Base-by-base conservation (phyloP, 2,113 vertebrate species). In the Thunnus maccoyii region DNA sequence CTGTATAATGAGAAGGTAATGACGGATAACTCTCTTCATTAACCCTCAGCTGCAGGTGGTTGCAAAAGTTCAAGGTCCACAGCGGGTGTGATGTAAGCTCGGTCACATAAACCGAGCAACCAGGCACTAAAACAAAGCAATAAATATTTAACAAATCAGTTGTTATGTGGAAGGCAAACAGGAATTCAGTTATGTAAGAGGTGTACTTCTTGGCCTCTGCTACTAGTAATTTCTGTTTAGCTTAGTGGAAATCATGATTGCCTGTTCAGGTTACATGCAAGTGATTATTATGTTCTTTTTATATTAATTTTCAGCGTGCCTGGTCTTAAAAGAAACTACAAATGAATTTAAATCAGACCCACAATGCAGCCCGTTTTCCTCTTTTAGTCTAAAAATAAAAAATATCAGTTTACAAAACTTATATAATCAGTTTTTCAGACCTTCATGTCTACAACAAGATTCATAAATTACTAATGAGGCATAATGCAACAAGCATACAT, bases 1-100 rank as follows among this genome's bases (percentile, higher is more conserved):
- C 89, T 98, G 41, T 99, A 99, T 87, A 95, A 99, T 0, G 97
- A 99, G 91, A 99, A 97, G 98, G 98, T 99, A 91, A 50, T 71
- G 88, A 89, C 3, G 0, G 62, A 61, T 47, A 0, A 0, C 25
- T 32, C 44, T 48, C 54, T 18, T 74, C 66, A 25, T 18, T 61
- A 14, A 2, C 9, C 5, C 32, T 58, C 58, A 71, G 57, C 79
- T 67, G 55, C 52, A 63, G 8, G 14, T 56, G 55, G 68, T 46
- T 54, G 62, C 52, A n/a, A 52, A 60, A 72, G 88, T 63, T 84
- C 86, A 86, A 86, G 57, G 84, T 89, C 58, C 51, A 22, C 41
- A 3, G 20, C 51, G 68, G 54, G 64, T 25, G 66, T 84, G 57
- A 86, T 72, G 54, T 80, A 47, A 75, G 65, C 27, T 0, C 22